Evolutionary conservation across 2,113 vertebrate genomes (phyloP), one percentile per base, ranked within the genome.

Genomic region (Grus americana): DNA sequence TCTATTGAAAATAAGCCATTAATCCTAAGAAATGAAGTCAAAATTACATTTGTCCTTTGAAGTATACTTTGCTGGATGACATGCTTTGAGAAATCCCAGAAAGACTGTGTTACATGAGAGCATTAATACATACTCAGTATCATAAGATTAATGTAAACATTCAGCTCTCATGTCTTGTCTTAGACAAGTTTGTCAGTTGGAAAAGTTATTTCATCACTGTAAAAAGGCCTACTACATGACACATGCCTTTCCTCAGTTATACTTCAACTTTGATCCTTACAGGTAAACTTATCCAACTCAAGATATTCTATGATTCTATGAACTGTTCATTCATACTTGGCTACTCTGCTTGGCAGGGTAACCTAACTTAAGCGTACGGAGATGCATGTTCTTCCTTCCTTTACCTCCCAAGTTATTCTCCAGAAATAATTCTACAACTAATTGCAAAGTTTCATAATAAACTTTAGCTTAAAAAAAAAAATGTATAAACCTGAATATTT

Each of bases 401-500:
- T 50, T 11, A 55, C 47, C 23, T 57, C 38, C 38, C 52, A 63
- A n/a, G 65, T 3, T 0, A 0, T 23, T 80, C 23, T 71, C 70
- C n/a, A 12, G 12, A 73, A 93, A 75, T 14, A 78, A 79, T 42
- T n/a, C 29, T 44, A 65, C 19, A 76, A 47, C 26, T 85, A 32
- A 54, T 3, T 32, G 12, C 32, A 46, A 88, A 85, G 49, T 72
- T 93, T 73, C 22, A 55, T n/a, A 85, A 47, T 30, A 78, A 89
- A 85, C 49, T 90, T 57, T 11, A 71, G 54, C 29, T 90, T 73
- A 46, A 82, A 86, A 76, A 86, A n/a, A 76, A 76, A 29, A 44
- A 44, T 3, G 2, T 65, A 65, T 2, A 81, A 94, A 99, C 99
- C 99, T 99, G 99, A 94, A 99, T 99, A 94, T 99, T 99, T 95